Percentiles rank a stretch among this genome's conserved stretches.
phyloP scores from a whole-genome alignment of 2,113 vertebrate genomes.

The Crotophaga sulcirostris region DNA sequence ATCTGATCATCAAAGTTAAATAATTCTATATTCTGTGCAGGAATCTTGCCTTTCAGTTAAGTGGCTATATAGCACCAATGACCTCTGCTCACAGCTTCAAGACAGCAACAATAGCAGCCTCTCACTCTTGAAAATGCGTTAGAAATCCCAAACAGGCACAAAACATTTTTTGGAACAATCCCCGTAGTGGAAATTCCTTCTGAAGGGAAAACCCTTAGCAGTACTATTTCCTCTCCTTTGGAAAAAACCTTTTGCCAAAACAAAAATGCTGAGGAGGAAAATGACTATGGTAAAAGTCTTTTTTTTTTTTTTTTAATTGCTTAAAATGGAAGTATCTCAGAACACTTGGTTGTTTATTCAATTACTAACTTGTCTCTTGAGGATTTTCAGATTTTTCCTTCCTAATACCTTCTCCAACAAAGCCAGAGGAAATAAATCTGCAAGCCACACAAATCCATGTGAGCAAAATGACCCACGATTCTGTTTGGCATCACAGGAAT shows the following conservation, averaged over 20 bases:
- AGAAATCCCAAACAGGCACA: not conserved
- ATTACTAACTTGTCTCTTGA: not conserved
- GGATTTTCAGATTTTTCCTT: not conserved
- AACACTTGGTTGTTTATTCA: not conserved
- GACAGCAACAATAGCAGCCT: not conserved
- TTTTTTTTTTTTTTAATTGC: too few relatives aligned
- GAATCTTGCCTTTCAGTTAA: not conserved
- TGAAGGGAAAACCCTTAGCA: not conserved
- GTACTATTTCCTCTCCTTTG: not conserved
- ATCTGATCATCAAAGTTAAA: not conserved
- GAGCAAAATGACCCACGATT: not conserved
- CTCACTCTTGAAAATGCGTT: not conserved
- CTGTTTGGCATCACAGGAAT: not conserved
- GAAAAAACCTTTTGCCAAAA: not conserved
- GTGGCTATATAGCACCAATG: not conserved
- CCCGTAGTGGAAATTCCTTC: not conserved
- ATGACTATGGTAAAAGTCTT: not conserved
- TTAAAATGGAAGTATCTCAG: not conserved
- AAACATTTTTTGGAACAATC: not conserved
- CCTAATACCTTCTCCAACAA: not conserved
- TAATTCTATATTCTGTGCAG: not conserved
- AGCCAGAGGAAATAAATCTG: not conserved
- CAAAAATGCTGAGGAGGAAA: not conserved
- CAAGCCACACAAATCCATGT: fast-evolving
- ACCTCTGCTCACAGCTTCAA: not conserved